These are phyloP conservation scores for Acanthornis magna DNA, from an alignment of 2,797 vertebrate genomes.

Conservation along the genomic window DNA sequence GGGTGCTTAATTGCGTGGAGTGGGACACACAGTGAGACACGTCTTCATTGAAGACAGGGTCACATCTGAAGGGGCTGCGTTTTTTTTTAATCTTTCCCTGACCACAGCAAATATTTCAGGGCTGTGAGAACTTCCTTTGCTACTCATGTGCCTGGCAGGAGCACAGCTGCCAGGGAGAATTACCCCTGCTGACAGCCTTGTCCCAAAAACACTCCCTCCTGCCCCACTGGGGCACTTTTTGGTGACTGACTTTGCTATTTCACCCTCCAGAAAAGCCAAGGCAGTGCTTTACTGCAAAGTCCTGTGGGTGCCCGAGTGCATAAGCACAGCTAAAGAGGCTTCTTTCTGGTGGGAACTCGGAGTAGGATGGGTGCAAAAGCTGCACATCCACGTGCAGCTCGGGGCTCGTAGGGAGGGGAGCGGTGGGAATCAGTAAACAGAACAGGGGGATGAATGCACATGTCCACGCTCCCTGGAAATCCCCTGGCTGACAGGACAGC, in stretches of 20 bases:
- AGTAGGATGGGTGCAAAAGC: neutral
- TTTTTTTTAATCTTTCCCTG: neutral
- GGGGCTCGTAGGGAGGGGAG: neutral
- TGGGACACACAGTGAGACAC: neutral
- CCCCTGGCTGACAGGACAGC: neutral
- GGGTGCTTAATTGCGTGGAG: neutral
- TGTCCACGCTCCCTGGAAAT: neutral
- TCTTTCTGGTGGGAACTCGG: neutral
- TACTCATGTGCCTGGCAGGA: neutral
- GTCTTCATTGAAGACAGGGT: neutral
- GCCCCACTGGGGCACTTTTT: accelerated
- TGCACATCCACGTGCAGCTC: accelerated
- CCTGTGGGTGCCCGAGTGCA: neutral
- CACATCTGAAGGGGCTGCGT: neutral
- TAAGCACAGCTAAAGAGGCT: neutral
- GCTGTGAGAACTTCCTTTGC: constrained; percentile 54
- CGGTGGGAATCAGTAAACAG: neutral
- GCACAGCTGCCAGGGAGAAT: neutral
- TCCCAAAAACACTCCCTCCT: neutral
- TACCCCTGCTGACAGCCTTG: neutral
- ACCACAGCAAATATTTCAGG: neutral
- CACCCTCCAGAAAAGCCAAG: neutral
- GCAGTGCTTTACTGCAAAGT: neutral
- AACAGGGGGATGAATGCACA: neutral
- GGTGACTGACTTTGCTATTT: neutral